Conservation (phyloP, 2,797 vertebrate genomes). For the Smutsia gigantea region DNA sequence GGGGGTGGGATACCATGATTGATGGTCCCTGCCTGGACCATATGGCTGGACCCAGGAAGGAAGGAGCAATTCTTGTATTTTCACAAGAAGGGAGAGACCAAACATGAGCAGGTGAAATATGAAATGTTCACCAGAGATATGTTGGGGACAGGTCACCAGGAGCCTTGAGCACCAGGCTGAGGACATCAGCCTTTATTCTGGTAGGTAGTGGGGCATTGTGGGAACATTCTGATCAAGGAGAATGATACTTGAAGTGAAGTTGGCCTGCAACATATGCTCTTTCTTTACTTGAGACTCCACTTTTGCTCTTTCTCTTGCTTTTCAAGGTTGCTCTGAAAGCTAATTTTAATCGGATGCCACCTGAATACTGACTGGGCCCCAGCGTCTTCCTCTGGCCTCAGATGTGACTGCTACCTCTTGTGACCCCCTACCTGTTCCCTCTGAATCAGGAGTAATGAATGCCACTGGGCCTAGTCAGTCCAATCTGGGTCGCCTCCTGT, state of each 20-base stretch:
- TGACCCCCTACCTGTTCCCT: not conserved
- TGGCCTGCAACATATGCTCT: not conserved
- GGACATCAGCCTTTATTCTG: not conserved
- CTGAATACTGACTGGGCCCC: not conserved
- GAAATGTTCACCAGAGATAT: not conserved
- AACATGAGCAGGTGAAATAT: not conserved
- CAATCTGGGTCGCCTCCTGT: not conserved
- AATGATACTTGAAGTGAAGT: not conserved
- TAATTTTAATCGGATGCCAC: constrained; percentile 19
- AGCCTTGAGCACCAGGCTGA: not conserved
- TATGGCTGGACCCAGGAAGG: not conserved
- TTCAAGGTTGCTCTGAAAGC: not conserved
- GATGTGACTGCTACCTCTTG: not conserved
- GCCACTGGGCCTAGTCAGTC: not conserved
- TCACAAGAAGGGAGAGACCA: constrained; percentile 2
- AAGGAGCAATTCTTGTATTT: not conserved
- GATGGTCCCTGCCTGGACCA: not conserved
- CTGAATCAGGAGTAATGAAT: not conserved
- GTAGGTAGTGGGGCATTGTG: not conserved
- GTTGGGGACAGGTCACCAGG: not conserved
- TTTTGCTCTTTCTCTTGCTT: constrained; percentile 7
- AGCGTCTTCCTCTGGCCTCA: not conserved
- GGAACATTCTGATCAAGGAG: not conserved
- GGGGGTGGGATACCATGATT: not conserved
- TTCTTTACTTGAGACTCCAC: not conserved